These are phyloP conservation scores for Atethmia centrago DNA, from an alignment of 2,888 invertebrate genomes.

Conservation along the genomic window DNA sequence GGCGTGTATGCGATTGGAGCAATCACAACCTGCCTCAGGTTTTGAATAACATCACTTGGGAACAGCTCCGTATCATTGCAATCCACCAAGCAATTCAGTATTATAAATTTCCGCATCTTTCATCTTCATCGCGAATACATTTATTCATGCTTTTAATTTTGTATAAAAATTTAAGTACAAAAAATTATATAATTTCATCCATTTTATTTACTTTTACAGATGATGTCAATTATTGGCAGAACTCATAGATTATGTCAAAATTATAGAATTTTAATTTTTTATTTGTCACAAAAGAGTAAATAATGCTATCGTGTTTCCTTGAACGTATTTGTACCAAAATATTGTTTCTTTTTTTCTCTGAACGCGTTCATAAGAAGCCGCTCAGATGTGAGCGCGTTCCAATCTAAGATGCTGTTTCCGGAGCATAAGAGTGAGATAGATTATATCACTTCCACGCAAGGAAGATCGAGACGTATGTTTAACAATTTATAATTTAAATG, in stretches of 20 bases:
- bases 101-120: constrained; percentile 84
- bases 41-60: constrained; percentile 80
- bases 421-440: constrained; percentile 9
- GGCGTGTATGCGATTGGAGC: constrained; percentile 76
- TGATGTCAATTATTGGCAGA: constrained; percentile 34
- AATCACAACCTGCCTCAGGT: constrained; percentile 77
- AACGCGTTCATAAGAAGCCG: constrained; percentile 16
- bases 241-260: constrained; percentile 51
- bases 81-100: constrained; percentile 79
- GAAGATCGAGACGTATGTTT: constrained; percentile 14
- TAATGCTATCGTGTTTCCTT: background rate
- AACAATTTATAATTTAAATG: background rate
- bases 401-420: fast-evolving
- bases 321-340: constrained; percentile 2
- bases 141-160: constrained; percentile 53
- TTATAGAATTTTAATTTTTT: constrained; percentile 9
- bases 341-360: background rate
- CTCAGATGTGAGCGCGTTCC: constrained; percentile 6
- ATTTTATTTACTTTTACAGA: constrained; percentile 39
- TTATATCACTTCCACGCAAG: background rate
- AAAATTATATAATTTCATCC: constrained; percentile 48
- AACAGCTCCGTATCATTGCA: constrained; percentile 75
- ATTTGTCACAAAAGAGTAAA: background rate
- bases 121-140: constrained; percentile 69
- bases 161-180: background rate